Conservation (phyloP, 2,113 vertebrate genomes). For the Dolichallabes microphthalmus region DNA sequence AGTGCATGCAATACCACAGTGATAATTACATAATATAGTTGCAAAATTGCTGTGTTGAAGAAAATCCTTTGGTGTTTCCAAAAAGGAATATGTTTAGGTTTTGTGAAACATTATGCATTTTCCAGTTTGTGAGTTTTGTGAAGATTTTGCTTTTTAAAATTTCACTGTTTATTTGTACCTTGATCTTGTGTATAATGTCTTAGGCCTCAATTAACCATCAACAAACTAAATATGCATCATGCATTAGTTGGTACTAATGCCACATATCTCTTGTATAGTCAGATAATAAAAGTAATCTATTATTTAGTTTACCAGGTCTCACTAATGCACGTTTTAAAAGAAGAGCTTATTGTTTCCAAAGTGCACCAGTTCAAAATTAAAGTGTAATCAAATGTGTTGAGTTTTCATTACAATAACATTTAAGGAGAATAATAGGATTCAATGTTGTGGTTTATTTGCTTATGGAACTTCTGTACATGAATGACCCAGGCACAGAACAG, state of each 20-base stretch:
- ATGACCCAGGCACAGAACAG: slow-evolving; percentile 67
- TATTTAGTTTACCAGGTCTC: background rate
- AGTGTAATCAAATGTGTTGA: background rate
- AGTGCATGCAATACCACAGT: background rate
- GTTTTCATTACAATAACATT: slow-evolving; percentile 3
- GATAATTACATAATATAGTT: background rate
- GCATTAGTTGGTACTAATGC: background rate
- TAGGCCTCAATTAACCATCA: background rate
- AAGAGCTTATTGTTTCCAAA: background rate
- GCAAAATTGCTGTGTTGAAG: slow-evolving; percentile 12
- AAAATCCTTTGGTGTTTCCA: background rate
- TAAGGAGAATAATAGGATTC: slow-evolving; percentile 9
- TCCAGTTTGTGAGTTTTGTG: too few species aligned
- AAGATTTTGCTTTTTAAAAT: too few species aligned
- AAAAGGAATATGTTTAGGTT: background rate
- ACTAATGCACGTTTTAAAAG: background rate
- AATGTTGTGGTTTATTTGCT: slow-evolving; percentile 3
- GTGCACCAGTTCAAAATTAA: background rate
- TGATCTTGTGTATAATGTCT: background rate
- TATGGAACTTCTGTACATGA: slow-evolving; percentile 73
- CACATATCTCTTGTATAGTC: background rate
- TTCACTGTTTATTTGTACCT: too few species aligned
- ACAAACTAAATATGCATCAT: background rate
- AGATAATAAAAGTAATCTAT: background rate
- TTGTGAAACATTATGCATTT: background rate